Base-by-base conservation (phyloP, 2,888 invertebrate species). In the Reticulitermes lucifugus region DNA sequence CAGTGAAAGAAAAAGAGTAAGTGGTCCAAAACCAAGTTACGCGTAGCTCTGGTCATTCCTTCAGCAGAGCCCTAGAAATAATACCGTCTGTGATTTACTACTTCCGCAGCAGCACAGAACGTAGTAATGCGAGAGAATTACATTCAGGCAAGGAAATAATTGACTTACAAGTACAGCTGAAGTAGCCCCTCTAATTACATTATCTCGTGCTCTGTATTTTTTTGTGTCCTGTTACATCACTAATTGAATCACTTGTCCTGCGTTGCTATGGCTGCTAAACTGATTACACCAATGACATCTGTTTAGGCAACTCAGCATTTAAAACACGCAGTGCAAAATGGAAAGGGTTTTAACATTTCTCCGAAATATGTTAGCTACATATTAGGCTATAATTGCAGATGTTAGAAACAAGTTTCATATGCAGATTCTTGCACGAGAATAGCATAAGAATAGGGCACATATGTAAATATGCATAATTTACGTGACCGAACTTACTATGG, bases 121-220 rank as follows among this genome's bases (percentile, higher is more conserved):
- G 73, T 21, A 41, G 41, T 41, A 41, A 73, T 73, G 73, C 41
- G 35, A 73, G 22, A n/a, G 41, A 77, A 77, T 77, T 77, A 46
- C 46, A 77, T 77, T 77, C 14, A 77, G 46, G n/a, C 35, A 73
- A 73, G 73, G 41, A 46, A 77, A 77, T 77, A 77, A 77, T 77
- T 77, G 77, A 77, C 51, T 77, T 77, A 77, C 43, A 77, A 46
- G 77, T 43, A 77, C 77, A n/a, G n/a, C 46, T 73, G 77, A 77
- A 77, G 77, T 18, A 77, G 77, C n/a, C 43, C 46, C 51, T 46
- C 46, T 46, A 46, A 46, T 46, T 41, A 4, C n/a, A 22, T 46
- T 77, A 46, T 3, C 77, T 43, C 22, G n/a, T 46, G 77, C 43
- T 5, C 21, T 46, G 51, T 77, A 65, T 46, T n/a, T 46, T 41